Percentiles rank a stretch among this genome's conserved stretches.
Evolutionary conservation across 2,797 vertebrate genomes (phyloP).

Genomic region (Neoniphon sammara): DNA sequence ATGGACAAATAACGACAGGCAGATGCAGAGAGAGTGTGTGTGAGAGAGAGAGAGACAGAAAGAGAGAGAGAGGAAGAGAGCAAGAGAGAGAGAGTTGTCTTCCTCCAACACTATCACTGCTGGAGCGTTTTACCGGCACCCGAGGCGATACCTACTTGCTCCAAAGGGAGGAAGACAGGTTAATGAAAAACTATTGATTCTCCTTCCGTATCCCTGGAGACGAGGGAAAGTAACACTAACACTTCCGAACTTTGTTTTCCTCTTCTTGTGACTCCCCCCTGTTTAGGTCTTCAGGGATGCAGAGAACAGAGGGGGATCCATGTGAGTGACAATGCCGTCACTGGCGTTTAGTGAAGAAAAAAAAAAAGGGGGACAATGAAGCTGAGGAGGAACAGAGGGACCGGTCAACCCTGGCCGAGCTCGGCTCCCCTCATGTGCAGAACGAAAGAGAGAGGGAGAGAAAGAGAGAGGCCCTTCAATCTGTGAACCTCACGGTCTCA

Average conservation of each 20-base stretch:
- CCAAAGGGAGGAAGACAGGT: slow-evolving; percentile 65
- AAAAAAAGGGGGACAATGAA: slow-evolving; percentile 53
- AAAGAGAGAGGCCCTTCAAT: slow-evolving; percentile 5
- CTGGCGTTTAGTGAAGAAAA: slow-evolving; percentile 46
- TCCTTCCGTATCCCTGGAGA: slow-evolving; percentile 53
- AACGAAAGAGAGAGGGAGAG: slow-evolving; percentile 3
- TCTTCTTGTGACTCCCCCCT: slow-evolving; percentile 32
- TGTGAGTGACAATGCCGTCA: slow-evolving; percentile 52
- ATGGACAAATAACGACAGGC: not conserved
- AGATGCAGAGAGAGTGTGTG: slow-evolving; percentile 8
- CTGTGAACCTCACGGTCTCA: not conserved
- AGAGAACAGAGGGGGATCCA: slow-evolving; percentile 20
- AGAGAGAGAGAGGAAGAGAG: slow-evolving; percentile 19
- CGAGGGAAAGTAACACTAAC: slow-evolving; percentile 63
- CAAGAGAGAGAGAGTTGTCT: slow-evolving; percentile 19
- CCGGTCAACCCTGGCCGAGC: slow-evolving; percentile 40
- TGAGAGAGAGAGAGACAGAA: slow-evolving; percentile 1
- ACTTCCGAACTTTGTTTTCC: slow-evolving; percentile 71
- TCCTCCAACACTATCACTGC: slow-evolving; percentile 11
- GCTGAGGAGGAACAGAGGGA: slow-evolving; percentile 46
- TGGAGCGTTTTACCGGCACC: slow-evolving; percentile 47
- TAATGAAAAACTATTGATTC: slow-evolving; percentile 82
- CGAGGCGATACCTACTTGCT: slow-evolving; percentile 42
- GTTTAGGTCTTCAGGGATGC: slow-evolving; percentile 12
- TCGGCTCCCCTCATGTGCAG: slow-evolving; percentile 15